Evolutionary conservation across 2,888 invertebrate genomes (phyloP), one percentile per base, ranked within the genome.

Genomic region (Philhelius pedissequus): DNA sequence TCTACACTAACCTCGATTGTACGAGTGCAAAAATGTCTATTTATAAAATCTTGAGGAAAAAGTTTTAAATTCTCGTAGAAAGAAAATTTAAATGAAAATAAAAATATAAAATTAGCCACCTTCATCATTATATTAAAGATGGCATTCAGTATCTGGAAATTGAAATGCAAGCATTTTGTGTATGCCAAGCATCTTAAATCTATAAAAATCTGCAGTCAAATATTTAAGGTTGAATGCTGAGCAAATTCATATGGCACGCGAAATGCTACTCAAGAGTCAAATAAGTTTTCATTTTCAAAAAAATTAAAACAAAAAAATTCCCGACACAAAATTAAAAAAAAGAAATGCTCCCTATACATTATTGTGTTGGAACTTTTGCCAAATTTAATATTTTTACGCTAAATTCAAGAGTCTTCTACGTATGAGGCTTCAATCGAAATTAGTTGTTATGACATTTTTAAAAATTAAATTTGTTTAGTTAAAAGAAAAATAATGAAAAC

Each of bases 21-120:
- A 74, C 78, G 82, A 78, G 82, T 83, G 82, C 82, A 83, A 83
- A 82, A 83, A 69, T 69, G 18, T 54, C 73, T 83, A 83, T 83
- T 83, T 78, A 74, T 77, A 81, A 20, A 58, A 38, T 30, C 43
- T 30, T 66, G 43, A 76, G 32, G 25, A 60, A 60, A 52, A 60
- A 11, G 13, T 68, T 20, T 27, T 30, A 27, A 13, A 45, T 40
- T 45, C 25, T 48, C 4, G 20, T n/a, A 27, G 35, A 27, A 62
- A 35, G 43, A 20, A 15, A 60, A 40, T 38, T 58, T 25, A 9
- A 43, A 25, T 18, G 27, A 27, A 62, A 43, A 62, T 62, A 27
- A 62, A 43, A 43, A 43, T 43, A 62, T 43, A 43, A 58, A 58
- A 25, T 58, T 58, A 58, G 56, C 56, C 52, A 52, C 52, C 27